Base-by-base conservation (phyloP, 2,113 vertebrate species). In the Etheostoma cragini region DNA sequence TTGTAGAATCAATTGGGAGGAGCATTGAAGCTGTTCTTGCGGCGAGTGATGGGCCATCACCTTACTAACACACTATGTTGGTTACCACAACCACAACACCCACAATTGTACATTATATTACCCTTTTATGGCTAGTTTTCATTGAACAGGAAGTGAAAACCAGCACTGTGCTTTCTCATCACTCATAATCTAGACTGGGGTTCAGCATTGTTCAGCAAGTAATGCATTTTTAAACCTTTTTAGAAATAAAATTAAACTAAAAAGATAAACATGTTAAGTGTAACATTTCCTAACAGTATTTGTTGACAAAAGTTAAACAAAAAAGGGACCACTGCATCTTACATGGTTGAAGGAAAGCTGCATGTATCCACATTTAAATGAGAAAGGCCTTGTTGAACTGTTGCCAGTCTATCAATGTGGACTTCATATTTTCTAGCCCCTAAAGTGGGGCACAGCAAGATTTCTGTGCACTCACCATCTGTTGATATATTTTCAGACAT, bases 281-380 rank as follows among this genome's bases (percentile, higher is more conserved):
- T 49, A 14, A 68, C 10, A 8, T 38, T 21, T 47, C 53, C 38
- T 33, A 22, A 76, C 35, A 50, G 19, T 58, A 46, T n/a, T 45
- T 30, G 22, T 14, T 72, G 12, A 60, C 6, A 21, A 42, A 26
- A 8, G 30, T 13, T 26, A 12, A n/a, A n/a, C 5, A 56, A 35
- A 13, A 65, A 21, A 45, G 30, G 21, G 13, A 21, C 53, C 57
- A 15, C 35, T 69, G 49, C 22, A 33, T 38, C 19, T 16, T 30
- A 8, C 35, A 24, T 46, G 10, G 52, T 11, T 50, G 16, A 49
- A 71, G 50, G 8, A 69, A 60, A n/a, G 8, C 53, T 82, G 54
- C n/a, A 53, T 61, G 62, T 62, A 38, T 72, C 54, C 26, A 54
- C 54, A 45, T 5, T 38, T 33, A 74, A 79, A 63, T 69, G 50